A percentile compares a stretch with the other conserved stretches of the same genome.
Evolutionary conservation across 2,797 vertebrate genomes (phyloP).

Genomic region (Macropus fuliginosus): DNA sequence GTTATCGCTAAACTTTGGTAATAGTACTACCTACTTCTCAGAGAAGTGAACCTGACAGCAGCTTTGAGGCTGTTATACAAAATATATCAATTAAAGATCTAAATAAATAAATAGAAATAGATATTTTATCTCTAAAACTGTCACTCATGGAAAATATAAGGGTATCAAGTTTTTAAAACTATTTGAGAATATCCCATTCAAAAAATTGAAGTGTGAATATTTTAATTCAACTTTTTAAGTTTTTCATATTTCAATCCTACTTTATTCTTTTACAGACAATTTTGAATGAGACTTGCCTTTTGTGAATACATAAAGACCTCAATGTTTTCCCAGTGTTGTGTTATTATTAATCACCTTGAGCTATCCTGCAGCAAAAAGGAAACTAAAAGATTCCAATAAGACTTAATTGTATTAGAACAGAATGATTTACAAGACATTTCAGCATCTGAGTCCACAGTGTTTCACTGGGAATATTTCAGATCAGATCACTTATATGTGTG

Average conservation of each 20-base stretch:
- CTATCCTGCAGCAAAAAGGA: conserved; percentile 39
- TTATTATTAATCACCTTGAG: conserved; percentile 50
- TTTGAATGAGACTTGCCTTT: background rate
- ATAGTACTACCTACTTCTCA: background rate
- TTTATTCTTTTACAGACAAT: background rate
- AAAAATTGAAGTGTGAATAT: conserved; percentile 28
- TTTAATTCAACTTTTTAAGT: conserved; percentile 4
- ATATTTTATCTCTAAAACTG: background rate
- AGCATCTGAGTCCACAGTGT: conserved; percentile 19
- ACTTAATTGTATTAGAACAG: conserved; percentile 54
- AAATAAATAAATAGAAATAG: background rate
- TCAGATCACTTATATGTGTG: background rate
- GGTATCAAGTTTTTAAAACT: background rate
- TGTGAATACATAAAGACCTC: conserved; percentile 4
- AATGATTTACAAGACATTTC: conserved; percentile 12
- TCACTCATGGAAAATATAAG: background rate
- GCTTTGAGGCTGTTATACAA: background rate
- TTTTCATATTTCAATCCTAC: conserved; percentile 7
- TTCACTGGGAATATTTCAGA: conserved; percentile 29
- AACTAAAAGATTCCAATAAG: conserved; percentile 43
- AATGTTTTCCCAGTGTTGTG: conserved; percentile 35
- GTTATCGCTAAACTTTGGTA: background rate
- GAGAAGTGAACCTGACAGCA: background rate
- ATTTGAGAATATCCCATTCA: background rate
- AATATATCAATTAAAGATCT: background rate